Base-by-base conservation (phyloP, 2,113 vertebrate species). In the Notothenia rossii region DNA sequence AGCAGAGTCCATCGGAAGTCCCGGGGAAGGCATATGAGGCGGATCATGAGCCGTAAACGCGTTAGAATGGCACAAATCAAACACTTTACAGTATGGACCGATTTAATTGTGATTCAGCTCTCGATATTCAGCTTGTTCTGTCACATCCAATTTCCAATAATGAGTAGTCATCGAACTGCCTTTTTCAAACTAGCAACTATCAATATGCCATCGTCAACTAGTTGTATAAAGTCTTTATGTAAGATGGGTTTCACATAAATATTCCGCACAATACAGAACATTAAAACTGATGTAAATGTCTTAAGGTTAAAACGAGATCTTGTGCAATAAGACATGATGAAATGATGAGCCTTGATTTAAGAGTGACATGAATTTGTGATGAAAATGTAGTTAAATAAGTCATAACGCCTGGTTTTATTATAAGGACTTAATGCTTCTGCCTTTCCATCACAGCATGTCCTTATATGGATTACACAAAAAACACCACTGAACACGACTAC, bases 361-460 rank as follows among this genome's bases (percentile, higher is more conserved):
- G 17, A 46, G 22, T 25, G 1, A 80, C 72, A 45, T 79, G 66
- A 85, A 86, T 85, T 77, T 55, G 54, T 75, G 79, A 86, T 83
- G 68, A 75, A 81, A 86, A 82, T 36, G 25, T 13, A 65, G 20
- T 36, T 80, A 45, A 89, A 84, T 84, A 80, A 87, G 72, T 88
- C 5, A 83, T 75, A 82, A 46, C n/a, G 5, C 58, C 56, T 36
- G 55, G 48, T 81, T 83, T 85, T 66, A 90, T 90, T 72, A 77
- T 18, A 29, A 75, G 36, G 75, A 79, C 84, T 86, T 68, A 79
- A 72, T 69, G 81, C 72, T 14, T 58, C 48, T 43, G 36, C 61
- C 54, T 58, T 40, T 76, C 75, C 67, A 68, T 76, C 59, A 62
- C 49, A 5, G 46, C 56, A 14, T 33, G 82, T 67, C 67, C 66